Conservation (phyloP, 1,140 invertebrate species). For the Mactra quadrangularis region DNA sequence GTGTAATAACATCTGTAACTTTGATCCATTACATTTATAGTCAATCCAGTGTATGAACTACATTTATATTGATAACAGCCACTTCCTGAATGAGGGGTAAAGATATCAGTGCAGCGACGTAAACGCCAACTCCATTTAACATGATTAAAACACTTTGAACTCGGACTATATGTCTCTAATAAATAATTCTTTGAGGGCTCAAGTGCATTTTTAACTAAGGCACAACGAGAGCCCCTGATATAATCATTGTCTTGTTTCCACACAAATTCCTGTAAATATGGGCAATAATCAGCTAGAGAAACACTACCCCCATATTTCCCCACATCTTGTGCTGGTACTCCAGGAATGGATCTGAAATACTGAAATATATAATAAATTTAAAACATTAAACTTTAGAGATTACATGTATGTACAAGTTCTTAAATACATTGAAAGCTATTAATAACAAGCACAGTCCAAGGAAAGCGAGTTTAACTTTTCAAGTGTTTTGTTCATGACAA, state of each 20-base stretch:
- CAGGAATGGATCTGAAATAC: conserved; percentile 93
- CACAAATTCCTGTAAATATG: conserved; percentile 91
- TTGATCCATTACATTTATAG: conserved; percentile 29
- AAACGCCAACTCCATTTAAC: conserved; percentile 20
- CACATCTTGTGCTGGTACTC: conserved; percentile 85
- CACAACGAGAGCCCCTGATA: conserved; percentile 42
- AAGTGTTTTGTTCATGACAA: no score
- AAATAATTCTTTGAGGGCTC: conserved; percentile 36
- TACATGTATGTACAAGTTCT: no score
- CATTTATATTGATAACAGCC: conserved; percentile 54
- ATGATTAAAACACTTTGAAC: conserved; percentile 53
- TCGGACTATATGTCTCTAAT: conserved; percentile 39
- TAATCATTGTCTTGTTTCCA: conserved; percentile 53
- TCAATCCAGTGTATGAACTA: conserved; percentile 14
- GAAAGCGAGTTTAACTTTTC: no score
- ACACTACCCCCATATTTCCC: conserved; percentile 93
- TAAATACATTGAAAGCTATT: no score
- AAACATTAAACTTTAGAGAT: background rate
- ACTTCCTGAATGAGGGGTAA: conserved; percentile 45
- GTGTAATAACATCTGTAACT: conserved; percentile 35
- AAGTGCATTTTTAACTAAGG: conserved; percentile 38
- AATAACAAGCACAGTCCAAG: no score
- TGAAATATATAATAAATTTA: conserved; percentile 84
- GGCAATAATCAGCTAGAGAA: conserved; percentile 97
- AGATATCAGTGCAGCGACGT: conserved; percentile 15